Evolutionary conservation across 2,113 vertebrate genomes (phyloP), one percentile per base, ranked within the genome.

Genomic region (Chaetodon trifascialis): DNA sequence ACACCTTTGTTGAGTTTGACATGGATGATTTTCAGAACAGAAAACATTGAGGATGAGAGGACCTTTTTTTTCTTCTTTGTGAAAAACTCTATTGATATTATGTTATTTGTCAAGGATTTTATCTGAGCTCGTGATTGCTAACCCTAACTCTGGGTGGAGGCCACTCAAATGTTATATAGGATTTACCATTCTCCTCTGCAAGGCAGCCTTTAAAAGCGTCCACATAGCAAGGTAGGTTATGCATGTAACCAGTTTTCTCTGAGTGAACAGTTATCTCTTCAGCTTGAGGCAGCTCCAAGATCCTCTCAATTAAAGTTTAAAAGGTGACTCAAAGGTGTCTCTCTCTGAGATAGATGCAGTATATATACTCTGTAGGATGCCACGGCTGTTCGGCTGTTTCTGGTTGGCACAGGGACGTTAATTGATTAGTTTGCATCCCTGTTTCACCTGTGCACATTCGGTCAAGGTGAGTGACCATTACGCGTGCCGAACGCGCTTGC

Each of bases 1-100:
- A 4, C 34, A 51, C 38, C 36, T 59, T 46, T 71, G 23, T 54
- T 74, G 8, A 59, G 23, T 25, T 54, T 77, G 36, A 84, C 73
- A n/a, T 7, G 40, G 40, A 66, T 36, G 10, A 63, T 79, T 42
- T 81, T 51, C 36, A 66, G 30, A 68, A 25, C 7, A 52, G 23
- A 46, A 62, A 34, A 44, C 14, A 3, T 25, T 17, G 47, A 46
- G 6, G 9, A n/a, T 1, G 4, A 34, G 17, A 36, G 17, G 6
- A 21, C 0, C 47, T 23, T 23, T 25, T 65, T 51, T 7, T 19
- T 36, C 30, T 30, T 30, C 30, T 30, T 30, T 3, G 3, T 30
- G 30, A 30, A 30, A 30, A 30, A 30, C 30, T 30, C 2, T 30
- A 30, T 40, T 63, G 19, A 38, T 38, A 68, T 51, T 44, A 16